These are phyloP conservation scores for Bubo scandiacus DNA, from an alignment of 2,113 vertebrate species.

Conservation along the genomic window DNA sequence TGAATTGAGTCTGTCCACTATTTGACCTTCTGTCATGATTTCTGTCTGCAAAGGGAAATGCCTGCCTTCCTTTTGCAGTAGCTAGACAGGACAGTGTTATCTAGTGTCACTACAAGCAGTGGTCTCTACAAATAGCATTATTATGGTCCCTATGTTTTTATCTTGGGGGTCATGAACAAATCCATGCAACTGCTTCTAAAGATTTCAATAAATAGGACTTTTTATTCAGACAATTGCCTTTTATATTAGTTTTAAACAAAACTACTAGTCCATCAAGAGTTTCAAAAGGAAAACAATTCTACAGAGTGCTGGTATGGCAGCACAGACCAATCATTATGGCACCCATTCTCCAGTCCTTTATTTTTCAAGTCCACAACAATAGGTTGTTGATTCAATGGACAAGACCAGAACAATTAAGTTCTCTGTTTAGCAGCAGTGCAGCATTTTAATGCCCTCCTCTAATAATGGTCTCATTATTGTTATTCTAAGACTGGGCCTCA, in stretches of 20 bases:
- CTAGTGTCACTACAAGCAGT: slow-evolving; percentile 67
- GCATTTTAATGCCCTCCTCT: slow-evolving; percentile 93
- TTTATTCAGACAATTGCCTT: slow-evolving; percentile 89
- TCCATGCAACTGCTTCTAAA: slow-evolving; percentile 80
- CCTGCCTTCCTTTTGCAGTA: slow-evolving; percentile 68
- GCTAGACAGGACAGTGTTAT: slow-evolving; percentile 69
- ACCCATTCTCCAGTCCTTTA: slow-evolving; percentile 89
- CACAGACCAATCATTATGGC: slow-evolving; percentile 95
- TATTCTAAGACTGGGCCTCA: slow-evolving; percentile 92
- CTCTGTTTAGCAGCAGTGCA: slow-evolving; percentile 94
- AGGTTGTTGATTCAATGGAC: slow-evolving; percentile 99
- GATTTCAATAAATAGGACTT: slow-evolving; percentile 84
- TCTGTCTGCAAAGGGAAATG: slow-evolving; percentile 74
- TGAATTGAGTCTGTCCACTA: slow-evolving; percentile 61
- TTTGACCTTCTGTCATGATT: slow-evolving; percentile 73
- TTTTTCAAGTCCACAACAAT: slow-evolving; percentile 97
- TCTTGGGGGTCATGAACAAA: slow-evolving; percentile 80
- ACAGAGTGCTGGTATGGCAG: slow-evolving; percentile 86
- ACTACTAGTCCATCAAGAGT: slow-evolving; percentile 92
- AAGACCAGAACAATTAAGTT: slow-evolving; percentile 95
- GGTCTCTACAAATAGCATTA: slow-evolving; percentile 74
- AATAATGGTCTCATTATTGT: slow-evolving; percentile 99
- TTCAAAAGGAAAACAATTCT: slow-evolving; percentile 90
- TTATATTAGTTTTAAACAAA: slow-evolving; percentile 90
- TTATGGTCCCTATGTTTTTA: slow-evolving; percentile 77